Evolutionary conservation across 2,888 invertebrate species (phyloP), one percentile per base, ranked within the genome.

Genomic region (Pseudanteris insignis): DNA sequence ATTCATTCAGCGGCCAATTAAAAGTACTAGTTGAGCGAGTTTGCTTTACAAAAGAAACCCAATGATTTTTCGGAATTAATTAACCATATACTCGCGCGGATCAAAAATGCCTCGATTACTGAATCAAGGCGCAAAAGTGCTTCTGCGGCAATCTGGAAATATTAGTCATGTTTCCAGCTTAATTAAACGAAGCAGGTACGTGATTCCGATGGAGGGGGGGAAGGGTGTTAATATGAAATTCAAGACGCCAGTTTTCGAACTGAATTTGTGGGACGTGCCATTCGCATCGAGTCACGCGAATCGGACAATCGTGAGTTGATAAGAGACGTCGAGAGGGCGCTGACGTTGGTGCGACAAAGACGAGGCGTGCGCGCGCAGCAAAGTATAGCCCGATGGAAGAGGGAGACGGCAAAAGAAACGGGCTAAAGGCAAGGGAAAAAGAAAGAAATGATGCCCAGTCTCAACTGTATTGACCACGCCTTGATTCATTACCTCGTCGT

Each of bases 401-500:
- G 25, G 40, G 26, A 44, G 13, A 9, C 9, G 32, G 14, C 38
- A 32, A 50, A 26, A 43, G 48, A 32, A 26, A 14, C 13, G 24
- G 40, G 21, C 4, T 25, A 50, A 58, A 47, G 40, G 44, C 29
- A 44, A 15, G 30, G 44, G 50, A 58, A 54, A 18, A 46, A 40
- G 43, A 41, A 63, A 41, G 37, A 60, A 47, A 50, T 40, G 38
- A 47, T 51, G 61, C 38, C 48, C 61, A 50, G 48, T 61, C 44
- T 44, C 61, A 54, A 55, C 62, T 51, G 57, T 57, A 62, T 53
- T 57, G 63, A 63, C 63, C 63, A 58, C 63, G 57, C 63, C 63
- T 63, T 63, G 63, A 63, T 63, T 63, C 63, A 63, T 63, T 63
- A 58, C 63, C 53, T 51, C 57, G 57, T 63, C 57, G 62, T 63